A percentile compares a stretch with the other conserved stretches of the same genome.
Conservation (phyloP, 2,797 vertebrate species). For the Carapus acus region DNA sequence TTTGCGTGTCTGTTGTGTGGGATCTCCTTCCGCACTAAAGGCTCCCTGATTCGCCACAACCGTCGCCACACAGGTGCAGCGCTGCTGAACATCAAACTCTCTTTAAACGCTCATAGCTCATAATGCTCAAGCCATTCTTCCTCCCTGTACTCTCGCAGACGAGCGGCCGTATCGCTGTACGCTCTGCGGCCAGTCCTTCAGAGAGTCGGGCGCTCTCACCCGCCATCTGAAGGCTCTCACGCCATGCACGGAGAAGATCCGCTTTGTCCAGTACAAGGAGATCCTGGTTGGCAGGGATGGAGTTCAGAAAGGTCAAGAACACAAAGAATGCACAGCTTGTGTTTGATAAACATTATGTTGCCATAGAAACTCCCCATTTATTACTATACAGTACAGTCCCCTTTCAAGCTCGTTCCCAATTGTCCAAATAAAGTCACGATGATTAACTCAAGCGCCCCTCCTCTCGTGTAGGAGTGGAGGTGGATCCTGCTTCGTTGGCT, state of each 20-base stretch:
- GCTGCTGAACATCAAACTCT: not conserved
- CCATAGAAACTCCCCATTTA: too few species aligned
- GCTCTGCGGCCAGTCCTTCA: constrained; percentile 93
- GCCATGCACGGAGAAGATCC: constrained; percentile 94
- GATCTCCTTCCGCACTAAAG: constrained; percentile 93
- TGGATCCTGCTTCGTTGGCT: constrained; percentile 16
- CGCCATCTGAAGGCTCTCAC: constrained; percentile 94
- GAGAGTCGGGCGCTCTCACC: constrained; percentile 94
- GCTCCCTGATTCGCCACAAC: constrained; percentile 93
- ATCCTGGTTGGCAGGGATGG: constrained; percentile 82
- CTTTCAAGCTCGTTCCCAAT: too few species aligned
- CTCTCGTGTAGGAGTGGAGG: constrained; percentile 41
- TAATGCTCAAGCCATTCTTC: not conserved
- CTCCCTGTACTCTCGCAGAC: constrained; percentile 63
- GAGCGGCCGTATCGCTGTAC: constrained; percentile 93
- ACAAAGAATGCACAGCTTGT: not conserved
- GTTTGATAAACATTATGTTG: too few species aligned
- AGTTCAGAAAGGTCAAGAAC: constrained; percentile 73
- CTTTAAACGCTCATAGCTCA: not conserved
- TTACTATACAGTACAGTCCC: too few species aligned
- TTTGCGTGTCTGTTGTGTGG: constrained; percentile 90
- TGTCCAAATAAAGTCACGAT: not conserved
- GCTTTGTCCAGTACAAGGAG: constrained; percentile 86
- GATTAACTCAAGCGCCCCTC: not conserved
- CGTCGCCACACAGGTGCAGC: constrained; percentile 90